These are phyloP conservation scores for Aphodius sticticus DNA, from an alignment of 2,888 invertebrate species.

Conservation along the genomic window DNA sequence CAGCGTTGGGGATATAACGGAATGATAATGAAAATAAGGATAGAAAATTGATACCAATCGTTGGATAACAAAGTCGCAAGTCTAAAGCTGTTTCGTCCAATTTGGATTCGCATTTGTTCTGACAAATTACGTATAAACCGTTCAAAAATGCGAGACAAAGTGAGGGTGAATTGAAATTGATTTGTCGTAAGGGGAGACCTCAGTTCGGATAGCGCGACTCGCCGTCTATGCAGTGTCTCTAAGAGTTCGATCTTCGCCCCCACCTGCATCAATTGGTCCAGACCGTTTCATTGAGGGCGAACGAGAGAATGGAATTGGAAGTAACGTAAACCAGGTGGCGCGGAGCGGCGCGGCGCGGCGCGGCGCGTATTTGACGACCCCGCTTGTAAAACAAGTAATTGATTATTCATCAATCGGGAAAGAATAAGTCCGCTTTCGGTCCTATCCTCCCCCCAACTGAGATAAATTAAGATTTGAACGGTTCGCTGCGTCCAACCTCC, in stretches of 20 bases:
- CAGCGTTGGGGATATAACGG: background rate
- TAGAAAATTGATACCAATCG: background rate
- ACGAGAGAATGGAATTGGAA: constrained; percentile 55
- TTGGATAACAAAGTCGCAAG: background rate
- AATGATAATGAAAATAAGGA: background rate
- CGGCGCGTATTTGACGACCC: constrained; percentile 53
- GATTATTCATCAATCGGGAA: constrained; percentile 62
- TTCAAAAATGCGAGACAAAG: constrained; percentile 18
- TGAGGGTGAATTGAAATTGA: constrained; percentile 29
- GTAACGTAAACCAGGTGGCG: constrained; percentile 59
- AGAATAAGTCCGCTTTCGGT: constrained; percentile 54
- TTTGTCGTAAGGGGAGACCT: constrained; percentile 18
- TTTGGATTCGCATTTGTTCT: constrained; percentile 14
- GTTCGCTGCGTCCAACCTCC: constrained; percentile 55
- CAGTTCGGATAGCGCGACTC: constrained; percentile 27
- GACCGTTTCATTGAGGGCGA: constrained; percentile 54
- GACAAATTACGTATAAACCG: constrained; percentile 25
- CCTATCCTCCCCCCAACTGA: constrained; percentile 44
- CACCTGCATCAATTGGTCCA: constrained; percentile 49
- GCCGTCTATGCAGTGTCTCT: constrained; percentile 33
- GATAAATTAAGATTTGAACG: constrained; percentile 60
- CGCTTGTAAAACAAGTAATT: constrained; percentile 61
- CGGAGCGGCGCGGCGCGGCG: too few relatives aligned
- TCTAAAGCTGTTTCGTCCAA: constrained; percentile 8
- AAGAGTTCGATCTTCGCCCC: constrained; percentile 43